These are phyloP conservation scores for Solenopsis fugax DNA, from an alignment of 1,140 invertebrate genomes.

Conservation along the genomic window DNA sequence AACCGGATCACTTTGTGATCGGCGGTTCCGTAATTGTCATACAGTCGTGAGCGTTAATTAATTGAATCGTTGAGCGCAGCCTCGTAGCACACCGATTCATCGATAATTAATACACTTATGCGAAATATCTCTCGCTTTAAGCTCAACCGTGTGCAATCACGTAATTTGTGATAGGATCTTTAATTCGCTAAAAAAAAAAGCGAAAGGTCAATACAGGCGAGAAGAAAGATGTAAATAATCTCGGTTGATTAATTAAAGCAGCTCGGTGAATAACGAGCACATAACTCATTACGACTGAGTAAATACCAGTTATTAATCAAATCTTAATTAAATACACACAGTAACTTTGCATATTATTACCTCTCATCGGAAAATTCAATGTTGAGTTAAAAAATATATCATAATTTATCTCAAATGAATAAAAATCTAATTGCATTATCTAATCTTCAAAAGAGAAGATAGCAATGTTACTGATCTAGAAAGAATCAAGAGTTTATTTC, in stretches of 20 bases:
- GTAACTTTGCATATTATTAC: not conserved
- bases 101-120: conserved; percentile 39
- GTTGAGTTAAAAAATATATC: not conserved
- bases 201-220: not conserved
- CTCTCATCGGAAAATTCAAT: not conserved
- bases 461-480: not conserved
- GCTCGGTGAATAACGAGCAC: not conserved
- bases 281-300: conserved; percentile 1
- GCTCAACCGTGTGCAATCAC: not conserved
- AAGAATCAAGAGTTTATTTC: not conserved
- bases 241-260: not conserved
- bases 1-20: conserved; percentile 30
- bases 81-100: not conserved
- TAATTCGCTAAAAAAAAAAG: not conserved
- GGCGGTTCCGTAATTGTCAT: conserved; percentile 20
- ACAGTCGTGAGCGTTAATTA: conserved; percentile 8
- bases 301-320: conserved; percentile 18
- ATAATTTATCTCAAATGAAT: not conserved
- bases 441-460: not conserved
- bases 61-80: conserved; percentile 1
- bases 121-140: conserved; percentile 17
- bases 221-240: not conserved
- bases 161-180: not conserved
- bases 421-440: not conserved
- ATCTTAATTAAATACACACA: conserved; percentile 19